Base-by-base conservation (phyloP, 2,888 invertebrate species). In the Apocheima hispidaria region DNA sequence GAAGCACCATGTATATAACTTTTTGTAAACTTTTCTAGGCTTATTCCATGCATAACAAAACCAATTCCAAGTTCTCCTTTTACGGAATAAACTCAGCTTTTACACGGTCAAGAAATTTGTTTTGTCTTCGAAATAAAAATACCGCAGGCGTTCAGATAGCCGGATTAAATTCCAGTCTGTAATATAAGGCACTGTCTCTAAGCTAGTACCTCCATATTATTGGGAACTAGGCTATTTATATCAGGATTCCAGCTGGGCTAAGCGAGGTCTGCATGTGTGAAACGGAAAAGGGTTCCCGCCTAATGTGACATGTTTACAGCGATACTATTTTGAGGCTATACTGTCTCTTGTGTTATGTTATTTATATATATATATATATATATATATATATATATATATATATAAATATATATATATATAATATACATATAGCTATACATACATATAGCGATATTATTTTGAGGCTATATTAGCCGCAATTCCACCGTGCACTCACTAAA, bases 151-250 rank as follows among this genome's bases (percentile, higher is more conserved):
- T 16, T 40, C 40, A 14, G 48, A 33, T 40, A 21, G 28, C 20
- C 12, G 48, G 40, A 56, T 56, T 56, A 56, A 56, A 56, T 56
- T 56, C 56, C 48, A 40, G 14, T n/a, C 9, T 21, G 33, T 38
- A 46, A 23, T 48, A 40, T 35, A 35, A n/a, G n/a, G 20, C 5
- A 0, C 7, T 56, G 33, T 56, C 35, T 56, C 48, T 40, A 38
- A 38, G 28, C 46, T 28, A 46, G 33, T 16, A 49, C 3, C 36
- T 33, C 26, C 10, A 46, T 36, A 14, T 30, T 10, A 30, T 46
- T 16, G n/a, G 36, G 20, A 28, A 55, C 28, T 33, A 28, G 35
- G 23, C 43, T 20, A 20, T 43, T 53, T 44, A 20, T 18, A 18
- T 7, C 43, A 26, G 46, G 23, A 44, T 44, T 40, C 33, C 30